Base-by-base conservation (phyloP, 2,888 invertebrate genomes). In the Sphecodes monilicornis region DNA sequence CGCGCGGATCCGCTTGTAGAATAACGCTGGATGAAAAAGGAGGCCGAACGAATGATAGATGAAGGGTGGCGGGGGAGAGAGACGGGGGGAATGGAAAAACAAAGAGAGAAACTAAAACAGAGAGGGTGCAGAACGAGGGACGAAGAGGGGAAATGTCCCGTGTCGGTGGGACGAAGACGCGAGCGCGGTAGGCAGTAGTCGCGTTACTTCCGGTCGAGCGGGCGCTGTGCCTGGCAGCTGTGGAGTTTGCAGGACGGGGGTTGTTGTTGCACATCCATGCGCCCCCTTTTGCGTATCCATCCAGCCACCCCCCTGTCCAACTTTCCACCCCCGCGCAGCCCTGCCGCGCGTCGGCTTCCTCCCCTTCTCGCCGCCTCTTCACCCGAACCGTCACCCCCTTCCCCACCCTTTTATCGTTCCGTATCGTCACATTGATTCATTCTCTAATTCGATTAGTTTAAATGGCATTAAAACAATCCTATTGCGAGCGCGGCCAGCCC, bases 401-500 rank as follows among this genome's bases (percentile, higher is more conserved):
- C 64, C 70, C 76, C 70, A 72, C 71, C 88, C 89, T 90, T 91
- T 91, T 91, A 91, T 92, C 91, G 88, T 91, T 90, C 91, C 90
- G 92, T 92, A 93, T 93, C 91, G 91, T 91, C 93, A 92, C 93
- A 94, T 94, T 93, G 92, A 91, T 93, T 94, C 94, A 91, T 92
- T 94, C 93, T 94, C 95, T 95, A 95, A 96, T 96, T 96, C 96
- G 95, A 96, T 96, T 96, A 95, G 95, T 95, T 95, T 95, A 95
- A 95, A 96, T 95, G 95, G 95, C 95, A 96, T 96, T 96, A 96
- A 95, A 96, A 96, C 96, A 96, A 96, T 96, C 95, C 95, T 94
- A 95, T 95, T 95, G 95, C 94, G 93, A 95, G 93, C 94, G 93
- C 87, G 77, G 64, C 78, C 66, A 46, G 77, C 29, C 68, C 29